Conservation (phyloP, 1,140 invertebrate genomes). For the Venustaconcha ellipsiformis region DNA sequence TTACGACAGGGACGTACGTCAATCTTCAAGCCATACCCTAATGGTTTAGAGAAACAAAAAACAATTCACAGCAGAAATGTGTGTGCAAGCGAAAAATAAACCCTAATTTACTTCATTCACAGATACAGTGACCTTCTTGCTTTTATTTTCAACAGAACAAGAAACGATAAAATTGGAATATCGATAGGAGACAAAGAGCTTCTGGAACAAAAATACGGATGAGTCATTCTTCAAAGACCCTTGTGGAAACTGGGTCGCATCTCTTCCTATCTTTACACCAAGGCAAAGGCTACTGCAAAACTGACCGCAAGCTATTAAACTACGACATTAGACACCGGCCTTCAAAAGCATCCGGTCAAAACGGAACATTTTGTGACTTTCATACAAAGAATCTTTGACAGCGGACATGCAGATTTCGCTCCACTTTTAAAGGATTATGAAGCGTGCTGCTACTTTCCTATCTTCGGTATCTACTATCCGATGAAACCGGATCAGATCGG, state of each 20-base stretch:
- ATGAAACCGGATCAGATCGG: slow-evolving; percentile 13
- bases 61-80: no score
- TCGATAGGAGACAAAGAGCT: no score
- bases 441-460: slow-evolving; percentile 25
- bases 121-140: no score
- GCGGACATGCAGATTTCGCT: slow-evolving; percentile 23
- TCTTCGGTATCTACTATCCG: not conserved
- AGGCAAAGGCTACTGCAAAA: not conserved
- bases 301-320: not conserved
- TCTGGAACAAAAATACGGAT: not conserved
- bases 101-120: no score
- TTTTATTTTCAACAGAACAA: no score
- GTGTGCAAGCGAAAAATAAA: no score
- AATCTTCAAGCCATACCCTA: no score
- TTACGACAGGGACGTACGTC: no score
- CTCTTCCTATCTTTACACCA: not conserved
- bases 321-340: not conserved
- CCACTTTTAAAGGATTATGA: not conserved
- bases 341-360: slow-evolving; percentile 16
- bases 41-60: no score
- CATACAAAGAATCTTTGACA: slow-evolving; percentile 26
- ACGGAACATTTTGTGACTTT: slow-evolving; percentile 31
- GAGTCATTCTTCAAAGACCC: not conserved
- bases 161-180: no score
- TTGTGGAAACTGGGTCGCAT: not conserved